phyloP scores from a whole-genome alignment of 2,888 invertebrate genomes.

The Tiliacea citrago region DNA sequence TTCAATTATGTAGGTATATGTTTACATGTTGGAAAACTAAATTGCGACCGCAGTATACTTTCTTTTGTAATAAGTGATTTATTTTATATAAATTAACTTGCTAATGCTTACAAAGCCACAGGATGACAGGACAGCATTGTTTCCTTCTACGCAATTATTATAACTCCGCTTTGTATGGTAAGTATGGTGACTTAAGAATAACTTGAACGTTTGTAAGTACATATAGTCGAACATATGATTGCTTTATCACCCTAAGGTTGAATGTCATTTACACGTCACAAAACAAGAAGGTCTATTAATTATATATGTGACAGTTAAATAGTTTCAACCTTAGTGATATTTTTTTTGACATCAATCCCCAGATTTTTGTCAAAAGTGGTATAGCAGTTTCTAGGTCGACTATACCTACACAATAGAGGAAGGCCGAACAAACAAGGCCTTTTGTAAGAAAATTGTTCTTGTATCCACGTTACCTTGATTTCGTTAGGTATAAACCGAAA shows the following conservation, averaged over 20 bases:
- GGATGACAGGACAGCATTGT: not conserved
- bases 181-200: not conserved
- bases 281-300: no score
- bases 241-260: not conserved
- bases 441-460: constrained; percentile 38
- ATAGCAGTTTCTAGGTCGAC: not conserved
- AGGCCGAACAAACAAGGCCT: constrained; percentile 48
- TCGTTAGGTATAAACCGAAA: constrained; percentile 28
- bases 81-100: not conserved
- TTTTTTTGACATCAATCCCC: not conserved
- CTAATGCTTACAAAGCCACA: not conserved
- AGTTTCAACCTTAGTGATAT: not conserved
- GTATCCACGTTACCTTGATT: constrained; percentile 46
- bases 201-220: constrained; percentile 3
- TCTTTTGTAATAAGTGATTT: no score
- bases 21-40: no score
- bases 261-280: not conserved
- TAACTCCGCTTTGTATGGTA: not conserved
- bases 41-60: no score
- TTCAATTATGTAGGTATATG: not conserved
- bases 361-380: not conserved
- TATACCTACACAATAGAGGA: constrained; percentile 11
- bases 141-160: not conserved
- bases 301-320: not conserved
- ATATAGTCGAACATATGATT: not conserved